A percentile compares a stretch with the other conserved stretches of the same genome.
Conservation (phyloP, 2,888 invertebrate species). For the Drosophila mimica region DNA sequence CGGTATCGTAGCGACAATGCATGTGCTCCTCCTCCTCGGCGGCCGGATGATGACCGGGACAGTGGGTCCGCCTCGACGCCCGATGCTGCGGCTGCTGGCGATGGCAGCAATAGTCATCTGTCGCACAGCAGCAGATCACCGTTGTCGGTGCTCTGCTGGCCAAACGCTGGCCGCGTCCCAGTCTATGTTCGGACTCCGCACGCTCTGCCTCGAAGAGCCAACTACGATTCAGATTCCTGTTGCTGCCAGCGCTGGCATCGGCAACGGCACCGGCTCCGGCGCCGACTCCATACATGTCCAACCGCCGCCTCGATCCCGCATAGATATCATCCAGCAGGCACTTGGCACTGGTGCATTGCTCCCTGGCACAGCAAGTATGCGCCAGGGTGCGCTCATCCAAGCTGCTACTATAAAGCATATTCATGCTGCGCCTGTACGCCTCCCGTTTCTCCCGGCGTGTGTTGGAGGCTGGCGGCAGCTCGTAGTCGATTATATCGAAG, state of each 20-base stretch:
- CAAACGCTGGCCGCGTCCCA: slow-evolving; percentile 58
- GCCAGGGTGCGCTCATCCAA: slow-evolving; percentile 72
- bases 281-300: slow-evolving; percentile 24
- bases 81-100: slow-evolving; percentile 73
- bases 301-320: slow-evolving; percentile 63
- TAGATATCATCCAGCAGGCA: slow-evolving; percentile 84
- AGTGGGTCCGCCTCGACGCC: slow-evolving; percentile 60
- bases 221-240: slow-evolving; percentile 74
- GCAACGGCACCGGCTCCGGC: slow-evolving; percentile 7
- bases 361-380: slow-evolving; percentile 82
- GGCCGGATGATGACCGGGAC: slow-evolving; percentile 82
- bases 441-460: slow-evolving; percentile 83
- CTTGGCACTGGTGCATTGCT: slow-evolving; percentile 83
- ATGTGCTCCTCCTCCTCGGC: slow-evolving; percentile 84
- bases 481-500: slow-evolving; percentile 85
- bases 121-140: slow-evolving; percentile 82
- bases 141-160: slow-evolving; percentile 53
- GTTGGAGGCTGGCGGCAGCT: slow-evolving; percentile 80
- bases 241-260: slow-evolving; percentile 72
- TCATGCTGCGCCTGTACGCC: slow-evolving; percentile 81
- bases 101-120: slow-evolving; percentile 84
- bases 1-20: slow-evolving; percentile 83
- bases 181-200: slow-evolving; percentile 69
- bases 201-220: slow-evolving; percentile 82
- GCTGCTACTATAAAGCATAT: slow-evolving; percentile 81